These are phyloP conservation scores for Amblyornis subalaris DNA, from an alignment of 2,113 vertebrate genomes.

Conservation along the genomic window DNA sequence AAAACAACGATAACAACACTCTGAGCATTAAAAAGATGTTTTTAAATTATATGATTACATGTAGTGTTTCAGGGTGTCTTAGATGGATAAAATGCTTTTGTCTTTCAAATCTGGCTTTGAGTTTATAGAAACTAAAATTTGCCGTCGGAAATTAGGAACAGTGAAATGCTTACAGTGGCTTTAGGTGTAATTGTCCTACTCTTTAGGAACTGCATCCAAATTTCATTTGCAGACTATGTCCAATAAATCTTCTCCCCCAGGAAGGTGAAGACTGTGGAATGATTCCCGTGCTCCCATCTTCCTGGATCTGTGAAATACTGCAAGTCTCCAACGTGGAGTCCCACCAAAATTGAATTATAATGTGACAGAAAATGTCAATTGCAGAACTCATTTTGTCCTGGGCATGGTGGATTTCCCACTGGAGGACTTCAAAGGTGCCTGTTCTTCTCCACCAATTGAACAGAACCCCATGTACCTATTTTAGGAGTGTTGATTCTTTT, in stretches of 20 bases:
- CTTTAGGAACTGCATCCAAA: neutral
- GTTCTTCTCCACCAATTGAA: neutral
- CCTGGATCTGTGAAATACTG: neutral
- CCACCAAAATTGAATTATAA: neutral
- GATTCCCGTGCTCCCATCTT: neutral
- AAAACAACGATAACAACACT: neutral
- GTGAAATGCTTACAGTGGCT: neutral
- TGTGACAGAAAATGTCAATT: neutral
- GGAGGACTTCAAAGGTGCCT: neutral
- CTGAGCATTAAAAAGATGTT: neutral
- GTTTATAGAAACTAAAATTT: neutral
- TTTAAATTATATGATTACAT: neutral
- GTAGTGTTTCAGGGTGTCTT: fast-evolving
- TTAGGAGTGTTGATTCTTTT: neutral
- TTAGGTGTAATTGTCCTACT: neutral
- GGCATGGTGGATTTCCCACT: neutral
- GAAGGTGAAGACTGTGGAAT: neutral
- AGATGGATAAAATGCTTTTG: neutral
- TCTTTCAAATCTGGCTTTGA: neutral
- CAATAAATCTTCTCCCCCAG: neutral
- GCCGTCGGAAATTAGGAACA: neutral
- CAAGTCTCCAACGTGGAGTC: fast-evolving
- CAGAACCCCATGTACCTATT: neutral
- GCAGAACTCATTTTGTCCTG: neutral
- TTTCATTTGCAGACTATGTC: neutral